Evolutionary conservation across 2,113 vertebrate species (phyloP).

Genomic region (Mus spicilegus): DNA sequence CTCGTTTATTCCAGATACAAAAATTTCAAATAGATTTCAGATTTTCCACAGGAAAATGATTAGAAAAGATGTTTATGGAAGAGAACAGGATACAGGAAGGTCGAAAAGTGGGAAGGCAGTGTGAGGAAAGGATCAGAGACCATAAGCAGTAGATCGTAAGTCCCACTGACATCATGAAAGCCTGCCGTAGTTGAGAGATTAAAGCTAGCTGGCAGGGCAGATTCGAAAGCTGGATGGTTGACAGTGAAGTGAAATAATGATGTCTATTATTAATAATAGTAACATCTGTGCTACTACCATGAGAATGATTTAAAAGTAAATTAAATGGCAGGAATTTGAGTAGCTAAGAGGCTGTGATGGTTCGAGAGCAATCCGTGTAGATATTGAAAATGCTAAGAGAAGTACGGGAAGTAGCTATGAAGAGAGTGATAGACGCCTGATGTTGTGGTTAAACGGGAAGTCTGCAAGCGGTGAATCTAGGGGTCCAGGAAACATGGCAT

Average conservation of each 20-base stretch:
- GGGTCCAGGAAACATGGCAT: neutral
- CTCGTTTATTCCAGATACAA: neutral
- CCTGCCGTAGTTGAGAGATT: accelerated
- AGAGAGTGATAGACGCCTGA: neutral
- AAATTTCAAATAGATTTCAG: neutral
- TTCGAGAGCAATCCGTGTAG: accelerated
- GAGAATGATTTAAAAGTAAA: neutral
- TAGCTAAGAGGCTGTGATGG: neutral
- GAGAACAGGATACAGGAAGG: accelerated
- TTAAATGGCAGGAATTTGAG: neutral
- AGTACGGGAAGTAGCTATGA: neutral
- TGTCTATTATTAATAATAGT: neutral
- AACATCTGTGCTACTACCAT: neutral
- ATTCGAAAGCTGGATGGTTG: neutral
- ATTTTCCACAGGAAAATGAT: neutral
- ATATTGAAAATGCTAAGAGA: neutral
- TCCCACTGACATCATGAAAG: accelerated
- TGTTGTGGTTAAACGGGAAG: neutral
- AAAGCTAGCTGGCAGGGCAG: accelerated
- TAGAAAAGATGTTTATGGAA: neutral
- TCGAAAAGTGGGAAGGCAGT: neutral
- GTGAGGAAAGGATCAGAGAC: accelerated
- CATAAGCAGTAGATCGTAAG: accelerated
- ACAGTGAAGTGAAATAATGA: neutral
- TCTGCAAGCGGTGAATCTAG: neutral